These are phyloP conservation scores for Fistularia tabacaria DNA, from an alignment of 2,797 vertebrate species.

Conservation along the genomic window DNA sequence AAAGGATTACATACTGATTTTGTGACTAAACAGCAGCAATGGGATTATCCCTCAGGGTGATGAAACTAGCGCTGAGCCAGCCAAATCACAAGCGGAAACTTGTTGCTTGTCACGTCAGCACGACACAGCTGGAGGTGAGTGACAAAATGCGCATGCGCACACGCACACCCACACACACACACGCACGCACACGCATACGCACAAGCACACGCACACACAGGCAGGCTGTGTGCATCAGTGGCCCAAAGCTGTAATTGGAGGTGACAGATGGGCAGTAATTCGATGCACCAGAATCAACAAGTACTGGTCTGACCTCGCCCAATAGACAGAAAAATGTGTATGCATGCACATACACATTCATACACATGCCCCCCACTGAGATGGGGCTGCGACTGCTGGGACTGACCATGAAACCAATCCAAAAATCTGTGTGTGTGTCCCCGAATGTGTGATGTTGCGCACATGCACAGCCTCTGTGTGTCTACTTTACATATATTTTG, in stretches of 20 bases:
- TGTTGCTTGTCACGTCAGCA: slow-evolving; percentile 60
- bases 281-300: slow-evolving; percentile 76
- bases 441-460: slow-evolving; percentile 4
- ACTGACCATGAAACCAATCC: slow-evolving; percentile 52
- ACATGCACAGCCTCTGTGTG: slow-evolving; percentile 5
- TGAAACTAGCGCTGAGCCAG: slow-evolving; percentile 30
- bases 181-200: slow-evolving; percentile 1
- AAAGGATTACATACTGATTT: no score
- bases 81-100: slow-evolving; percentile 59
- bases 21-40: slow-evolving; percentile 17
- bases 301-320: slow-evolving; percentile 56
- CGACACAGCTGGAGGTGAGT: slow-evolving; percentile 65
- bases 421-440: slow-evolving; percentile 29
- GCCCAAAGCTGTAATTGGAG: slow-evolving; percentile 70
- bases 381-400: slow-evolving; percentile 50
- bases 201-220: slow-evolving; percentile 61
- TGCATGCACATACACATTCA: slow-evolving; percentile 16
- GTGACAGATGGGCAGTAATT: slow-evolving; percentile 79
- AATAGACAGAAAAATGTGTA: slow-evolving; percentile 38
- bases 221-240: slow-evolving; percentile 73
- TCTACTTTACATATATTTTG: slow-evolving; percentile 27
- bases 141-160: no score
- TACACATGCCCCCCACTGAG: slow-evolving; percentile 42
- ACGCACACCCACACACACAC: no score
- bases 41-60: slow-evolving; percentile 27